These are phyloP conservation scores for Clavelina lepadiformis DNA, from an alignment of 23 tunicate genomes.

Conservation along the genomic window DNA sequence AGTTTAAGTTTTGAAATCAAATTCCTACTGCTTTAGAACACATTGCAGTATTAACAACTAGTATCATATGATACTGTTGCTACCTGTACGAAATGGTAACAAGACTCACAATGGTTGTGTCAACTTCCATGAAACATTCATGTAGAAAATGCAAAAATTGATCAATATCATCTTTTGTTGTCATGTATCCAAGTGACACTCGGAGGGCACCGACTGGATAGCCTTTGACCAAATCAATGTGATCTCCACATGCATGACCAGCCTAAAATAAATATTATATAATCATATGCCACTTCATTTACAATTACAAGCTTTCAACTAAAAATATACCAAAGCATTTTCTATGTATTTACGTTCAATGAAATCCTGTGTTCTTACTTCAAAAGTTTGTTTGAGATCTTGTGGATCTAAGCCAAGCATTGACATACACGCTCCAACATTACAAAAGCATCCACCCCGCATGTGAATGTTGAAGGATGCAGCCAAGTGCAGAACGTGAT, in stretches of 20 bases:
- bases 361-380: conserved; percentile 5
- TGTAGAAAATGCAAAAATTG: conserved; percentile 31
- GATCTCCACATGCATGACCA: conserved; percentile 70
- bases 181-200: conserved; percentile 66
- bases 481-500: conserved; percentile 85
- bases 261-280: not conserved
- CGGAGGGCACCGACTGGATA: conserved; percentile 75
- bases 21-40: no score
- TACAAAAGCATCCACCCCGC: conserved; percentile 85
- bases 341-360: no score
- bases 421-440: conserved; percentile 66
- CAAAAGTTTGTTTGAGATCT: conserved; percentile 23
- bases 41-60: no score
- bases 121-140: conserved; percentile 43
- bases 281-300: not conserved
- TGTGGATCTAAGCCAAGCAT: conserved; percentile 29
- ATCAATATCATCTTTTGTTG: conserved; percentile 33
- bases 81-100: no score
- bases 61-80: no score
- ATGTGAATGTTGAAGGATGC: conserved; percentile 44
- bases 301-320: not conserved
- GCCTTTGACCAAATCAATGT: conserved; percentile 44
- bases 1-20: no score
- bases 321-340: not conserved
- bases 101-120: no score